Evolutionary conservation across 2,113 vertebrate genomes (phyloP).

Genomic region (Greenwoodochromis staneri): DNA sequence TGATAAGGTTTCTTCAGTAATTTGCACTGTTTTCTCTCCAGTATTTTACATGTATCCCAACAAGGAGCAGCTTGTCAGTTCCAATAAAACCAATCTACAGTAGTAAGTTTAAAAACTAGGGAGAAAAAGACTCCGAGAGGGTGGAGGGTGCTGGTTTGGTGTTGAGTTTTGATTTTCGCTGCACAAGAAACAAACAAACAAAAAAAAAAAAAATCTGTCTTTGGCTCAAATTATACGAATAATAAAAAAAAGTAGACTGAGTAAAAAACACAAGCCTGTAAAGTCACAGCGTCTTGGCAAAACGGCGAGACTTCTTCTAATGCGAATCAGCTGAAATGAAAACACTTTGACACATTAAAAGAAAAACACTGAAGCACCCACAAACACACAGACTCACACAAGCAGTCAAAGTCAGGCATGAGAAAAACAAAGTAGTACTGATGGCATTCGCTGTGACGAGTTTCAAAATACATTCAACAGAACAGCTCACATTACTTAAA

Average conservation of each 20-base stretch:
- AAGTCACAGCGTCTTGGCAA: constrained; percentile 18
- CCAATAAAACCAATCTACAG: constrained; percentile 61
- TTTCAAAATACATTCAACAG: constrained; percentile 60
- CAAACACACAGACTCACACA: neutral
- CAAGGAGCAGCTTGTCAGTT: constrained; percentile 53
- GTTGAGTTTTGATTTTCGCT: constrained; percentile 1
- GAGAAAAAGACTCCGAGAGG: constrained; percentile 8
- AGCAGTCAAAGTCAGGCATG: constrained; percentile 37
- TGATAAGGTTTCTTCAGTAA: constrained; percentile 43
- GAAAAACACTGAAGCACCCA: neutral
- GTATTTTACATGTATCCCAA: constrained; percentile 26
- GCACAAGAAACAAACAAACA: neutral
- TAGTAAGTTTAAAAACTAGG: constrained; percentile 51
- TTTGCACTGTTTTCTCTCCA: constrained; percentile 51
- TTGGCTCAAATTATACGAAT: constrained; percentile 54
- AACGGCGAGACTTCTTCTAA: neutral
- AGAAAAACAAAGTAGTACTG: constrained; percentile 22
- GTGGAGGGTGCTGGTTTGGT: constrained; percentile 38
- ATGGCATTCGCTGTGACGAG: constrained; percentile 34
- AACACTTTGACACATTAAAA: constrained; percentile 17
- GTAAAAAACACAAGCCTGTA: constrained; percentile 10
- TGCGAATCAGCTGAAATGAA: constrained; percentile 1
- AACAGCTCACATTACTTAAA: constrained; percentile 49
- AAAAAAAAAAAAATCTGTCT: constrained; percentile 9
- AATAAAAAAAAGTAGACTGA: neutral